phyloP scores from a whole-genome alignment of 1,140 invertebrate genomes.

The Nomia melanderi region DNA sequence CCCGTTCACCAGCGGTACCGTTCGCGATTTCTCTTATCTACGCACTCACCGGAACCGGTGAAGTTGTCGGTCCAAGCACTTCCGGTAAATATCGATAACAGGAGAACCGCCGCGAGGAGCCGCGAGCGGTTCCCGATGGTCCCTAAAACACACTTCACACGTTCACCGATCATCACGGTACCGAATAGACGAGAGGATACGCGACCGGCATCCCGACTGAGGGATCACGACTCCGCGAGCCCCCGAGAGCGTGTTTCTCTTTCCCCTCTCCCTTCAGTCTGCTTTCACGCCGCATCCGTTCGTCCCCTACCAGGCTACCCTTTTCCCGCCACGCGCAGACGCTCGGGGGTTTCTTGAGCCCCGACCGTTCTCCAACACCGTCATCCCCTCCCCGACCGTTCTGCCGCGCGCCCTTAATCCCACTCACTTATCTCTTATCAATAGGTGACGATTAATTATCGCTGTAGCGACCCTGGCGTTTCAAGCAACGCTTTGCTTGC shows the following conservation, averaged over 20 bases:
- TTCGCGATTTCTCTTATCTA: neutral
- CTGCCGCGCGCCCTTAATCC: constrained; percentile 51
- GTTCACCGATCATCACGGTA: constrained; percentile 74
- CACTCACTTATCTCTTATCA: constrained; percentile 73
- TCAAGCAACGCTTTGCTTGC: neutral
- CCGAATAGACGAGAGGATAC: constrained; percentile 70
- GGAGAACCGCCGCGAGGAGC: constrained; percentile 48
- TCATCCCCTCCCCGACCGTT: neutral
- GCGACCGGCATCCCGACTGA: constrained; percentile 80
- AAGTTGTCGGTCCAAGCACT: constrained; percentile 70
- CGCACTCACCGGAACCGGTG: constrained; percentile 75
- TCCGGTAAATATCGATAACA: constrained; percentile 54
- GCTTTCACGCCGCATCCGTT: constrained; percentile 48
- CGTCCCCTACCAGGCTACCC: constrained; percentile 12
- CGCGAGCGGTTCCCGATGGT: constrained; percentile 52
- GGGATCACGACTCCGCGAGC: constrained; percentile 56
- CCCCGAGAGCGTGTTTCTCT: constrained; percentile 63
- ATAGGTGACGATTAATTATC: constrained; percentile 75
- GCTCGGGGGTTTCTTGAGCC: constrained; percentile 46
- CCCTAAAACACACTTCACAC: constrained; percentile 58
- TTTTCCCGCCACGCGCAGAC: constrained; percentile 58
- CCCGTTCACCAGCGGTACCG: no score
- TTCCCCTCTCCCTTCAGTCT: constrained; percentile 42
- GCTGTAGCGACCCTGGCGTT: neutral
- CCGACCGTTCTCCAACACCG: constrained; percentile 19